These are phyloP conservation scores for Odontocolon sp. DNA, from an alignment of 2,888 invertebrate species.

Conservation along the genomic window DNA sequence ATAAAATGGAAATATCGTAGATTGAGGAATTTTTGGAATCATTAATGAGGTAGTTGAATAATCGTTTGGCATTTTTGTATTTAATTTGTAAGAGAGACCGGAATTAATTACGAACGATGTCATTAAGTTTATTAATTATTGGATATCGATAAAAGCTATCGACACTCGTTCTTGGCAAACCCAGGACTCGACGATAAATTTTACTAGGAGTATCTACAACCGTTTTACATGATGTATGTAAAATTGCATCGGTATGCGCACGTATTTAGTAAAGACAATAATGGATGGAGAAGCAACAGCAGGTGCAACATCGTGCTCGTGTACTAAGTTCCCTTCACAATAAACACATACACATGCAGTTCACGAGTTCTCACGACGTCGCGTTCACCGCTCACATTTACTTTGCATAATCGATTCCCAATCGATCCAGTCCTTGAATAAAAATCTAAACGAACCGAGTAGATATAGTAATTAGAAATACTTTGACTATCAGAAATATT, in stretches of 20 bases:
- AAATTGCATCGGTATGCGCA: neutral
- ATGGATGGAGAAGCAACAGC: neutral
- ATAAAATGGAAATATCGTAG: too few species aligned
- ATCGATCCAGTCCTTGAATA: conserved; percentile 41
- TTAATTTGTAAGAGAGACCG: too few species aligned
- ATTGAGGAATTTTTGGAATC: too few species aligned
- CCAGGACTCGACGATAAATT: neutral
- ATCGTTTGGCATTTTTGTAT: too few species aligned
- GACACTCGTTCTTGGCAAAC: neutral
- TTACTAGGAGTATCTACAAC: neutral
- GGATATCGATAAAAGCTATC: neutral
- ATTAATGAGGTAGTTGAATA: too few species aligned
- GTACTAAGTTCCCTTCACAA: neutral
- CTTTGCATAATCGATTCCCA: conserved; percentile 57
- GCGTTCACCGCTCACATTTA: conserved; percentile 39
- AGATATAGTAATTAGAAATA: neutral
- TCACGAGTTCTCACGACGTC: conserved; percentile 13
- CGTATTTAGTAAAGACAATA: neutral
- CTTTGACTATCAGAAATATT: neutral
- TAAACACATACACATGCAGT: conserved; percentile 6
- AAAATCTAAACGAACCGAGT: conserved; percentile 7
- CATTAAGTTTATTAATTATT: neutral
- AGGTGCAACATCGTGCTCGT: neutral
- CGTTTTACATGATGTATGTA: neutral
- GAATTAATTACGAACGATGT: neutral